Base-by-base conservation (phyloP, 1,140 invertebrate genomes). In the Hydropsyche tenuis region DNA sequence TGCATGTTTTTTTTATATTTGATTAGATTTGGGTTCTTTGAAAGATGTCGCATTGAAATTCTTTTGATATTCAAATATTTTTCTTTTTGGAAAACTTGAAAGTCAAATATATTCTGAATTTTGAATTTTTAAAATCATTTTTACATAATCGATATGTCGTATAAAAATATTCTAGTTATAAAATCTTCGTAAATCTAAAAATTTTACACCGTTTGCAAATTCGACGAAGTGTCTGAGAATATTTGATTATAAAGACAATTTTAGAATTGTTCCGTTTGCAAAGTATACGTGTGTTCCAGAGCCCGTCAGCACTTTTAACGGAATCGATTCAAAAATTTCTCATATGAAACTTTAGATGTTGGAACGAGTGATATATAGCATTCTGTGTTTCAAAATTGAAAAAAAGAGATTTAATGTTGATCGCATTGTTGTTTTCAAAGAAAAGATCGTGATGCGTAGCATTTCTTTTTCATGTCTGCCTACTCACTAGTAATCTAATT, bases 241-340 rank as follows among this genome's bases (percentile, higher is more conserved):
- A 75, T 68, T 75, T 71, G 73, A 75, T 75, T 75, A 75, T 71
- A 71, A 71, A 75, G 73, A 71, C 73, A 75, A 75, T 75, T 71
- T 75, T 71, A 71, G 70, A 75, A 75, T 75, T 75, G 68, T 43
- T 51, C 65, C 12, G 27, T 37, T 4, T 9, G 30, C 9, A 9
- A 37, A 4, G 9, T 37, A 37, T 37, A 9, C 48, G 60, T 60
- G 63, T 74, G 45, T 69, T 68, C 69, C 51, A 1, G 3, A n/a
- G 2, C 18, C 14, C 37, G 68, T 73, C 63, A 73, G 30, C 64
- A 65, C 53, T 56, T 30, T 25, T 16, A 60, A 9, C 30, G 11
- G 16, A 73, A 69, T 18, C 46, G 20, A 43, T 27, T 68, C 14
- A 30, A 64, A 64, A 27, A 64, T 18, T 3, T 14, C 14, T 14